Evolutionary conservation across 2,888 invertebrate species (phyloP).

Genomic region (Diarsia rubi): DNA sequence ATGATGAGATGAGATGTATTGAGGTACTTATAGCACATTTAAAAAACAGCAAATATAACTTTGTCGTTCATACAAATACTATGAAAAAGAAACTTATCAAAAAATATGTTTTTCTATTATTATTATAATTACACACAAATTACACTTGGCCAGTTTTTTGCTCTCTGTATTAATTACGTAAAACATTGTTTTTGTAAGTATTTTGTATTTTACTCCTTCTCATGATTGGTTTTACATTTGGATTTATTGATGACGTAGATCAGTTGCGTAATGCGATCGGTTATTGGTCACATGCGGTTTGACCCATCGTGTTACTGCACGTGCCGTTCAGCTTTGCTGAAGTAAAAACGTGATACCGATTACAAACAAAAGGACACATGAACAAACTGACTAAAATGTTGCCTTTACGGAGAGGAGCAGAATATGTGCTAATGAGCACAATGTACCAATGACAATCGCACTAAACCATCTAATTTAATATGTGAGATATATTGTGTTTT

Average conservation of each 20-base stretch:
- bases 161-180: background rate
- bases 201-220: constrained; percentile 8
- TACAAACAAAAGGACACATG: background rate
- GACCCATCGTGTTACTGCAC: constrained; percentile 11
- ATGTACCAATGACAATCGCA: no score
- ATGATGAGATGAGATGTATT: no score
- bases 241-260: constrained; percentile 24
- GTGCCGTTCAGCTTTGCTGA: background rate
- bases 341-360: constrained; percentile 11
- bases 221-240: constrained; percentile 7
- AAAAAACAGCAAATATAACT: no score
- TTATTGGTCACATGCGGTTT: background rate
- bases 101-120: no score
- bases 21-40: no score
- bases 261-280: constrained; percentile 3
- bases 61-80: no score
- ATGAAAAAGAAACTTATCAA: no score
- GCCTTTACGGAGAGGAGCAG: background rate
- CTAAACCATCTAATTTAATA: no score
- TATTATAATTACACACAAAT: no score
- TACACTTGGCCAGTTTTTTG: no score
- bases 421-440: background rate
- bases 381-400: background rate
- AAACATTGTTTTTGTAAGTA: background rate
- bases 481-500: no score